Base-by-base conservation (phyloP, 2,113 vertebrate species). In the Callionymus lyra region DNA sequence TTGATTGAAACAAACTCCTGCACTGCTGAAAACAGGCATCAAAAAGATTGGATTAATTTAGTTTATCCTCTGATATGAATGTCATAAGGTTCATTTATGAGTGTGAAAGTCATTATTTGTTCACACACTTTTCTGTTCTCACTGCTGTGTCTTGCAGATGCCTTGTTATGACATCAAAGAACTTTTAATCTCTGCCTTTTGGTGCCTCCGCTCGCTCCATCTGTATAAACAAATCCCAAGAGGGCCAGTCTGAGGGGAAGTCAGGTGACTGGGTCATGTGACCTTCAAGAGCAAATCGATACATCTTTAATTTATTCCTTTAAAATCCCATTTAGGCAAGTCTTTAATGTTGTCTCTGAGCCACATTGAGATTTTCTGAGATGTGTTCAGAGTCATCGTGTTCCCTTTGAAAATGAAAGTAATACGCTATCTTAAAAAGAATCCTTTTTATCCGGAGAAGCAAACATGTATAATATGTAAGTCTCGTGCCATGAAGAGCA, bases 151-250 rank as follows among this genome's bases (percentile, higher is more conserved):
- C 81, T 79, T 83, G 83, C 89, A 88, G 79, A 86, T 86, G 81
- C 75, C 66, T 85, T 77, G 85, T 88, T 84, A 82, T 74, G 86
- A 90, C 14, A 35, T 35, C 11, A 35, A 97, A 94, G 89, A 63
- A 72, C 86, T 85, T 89, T 76, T 84, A 84, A 82, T 76, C 79
- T 71, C 70, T 77, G 77, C 74, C 66, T 84, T 84, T 89, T 86
- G 83, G 87, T 84, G 79, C 65, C 70, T 47, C 47, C 53, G 81
- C 77, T 64, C 57, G 56, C 81, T 86, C 80, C 87, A 87, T 88
- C 83, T 89, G 86, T 87, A 78, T 84, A 91, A 91, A 91, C 86
- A 90, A 77, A 88, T 76, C 68, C 61, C 51, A 59, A 69, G 70
- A 70, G 79, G 76, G 53, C 82, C 68, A 77, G 80, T 76, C 74